These are phyloP conservation scores for Drosophila kanapiae DNA, from an alignment of 1,140 invertebrate genomes.

Conservation along the genomic window DNA sequence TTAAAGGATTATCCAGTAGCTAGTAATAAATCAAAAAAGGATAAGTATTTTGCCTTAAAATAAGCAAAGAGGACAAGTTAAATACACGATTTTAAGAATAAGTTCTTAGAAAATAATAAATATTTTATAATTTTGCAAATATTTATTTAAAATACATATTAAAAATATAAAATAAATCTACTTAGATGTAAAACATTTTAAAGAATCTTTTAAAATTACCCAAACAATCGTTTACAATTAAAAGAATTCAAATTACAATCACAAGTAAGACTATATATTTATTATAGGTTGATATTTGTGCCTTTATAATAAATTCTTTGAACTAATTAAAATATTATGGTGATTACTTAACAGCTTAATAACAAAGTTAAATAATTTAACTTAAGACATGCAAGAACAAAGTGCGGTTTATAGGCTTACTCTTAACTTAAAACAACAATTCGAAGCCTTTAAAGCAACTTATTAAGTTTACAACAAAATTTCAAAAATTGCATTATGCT, in stretches of 20 bases:
- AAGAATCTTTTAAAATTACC: neutral
- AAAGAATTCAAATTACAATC: no score
- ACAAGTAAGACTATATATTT: neutral
- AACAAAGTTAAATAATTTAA: neutral
- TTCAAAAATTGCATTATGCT: neutral
- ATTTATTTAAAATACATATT: neutral
- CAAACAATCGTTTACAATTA: neutral
- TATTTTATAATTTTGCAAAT: no score
- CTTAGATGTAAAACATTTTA: neutral
- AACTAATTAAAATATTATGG: neutral
- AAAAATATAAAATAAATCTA: neutral
- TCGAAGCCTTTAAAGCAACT: neutral
- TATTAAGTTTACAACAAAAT: neutral
- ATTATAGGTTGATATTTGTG: neutral
- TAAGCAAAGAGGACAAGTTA: no score
- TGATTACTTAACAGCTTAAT: neutral
- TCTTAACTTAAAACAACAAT: neutral
- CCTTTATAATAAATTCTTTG: neutral
- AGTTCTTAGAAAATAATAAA: no score
- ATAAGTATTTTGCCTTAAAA: neutral
- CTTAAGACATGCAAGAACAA: neutral
- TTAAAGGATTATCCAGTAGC: neutral
- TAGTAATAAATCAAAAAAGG: neutral
- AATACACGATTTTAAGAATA: no score
- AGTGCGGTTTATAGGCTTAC: neutral